Conservation (phyloP, 2,888 invertebrate genomes). For the Calliphora vomitoria region DNA sequence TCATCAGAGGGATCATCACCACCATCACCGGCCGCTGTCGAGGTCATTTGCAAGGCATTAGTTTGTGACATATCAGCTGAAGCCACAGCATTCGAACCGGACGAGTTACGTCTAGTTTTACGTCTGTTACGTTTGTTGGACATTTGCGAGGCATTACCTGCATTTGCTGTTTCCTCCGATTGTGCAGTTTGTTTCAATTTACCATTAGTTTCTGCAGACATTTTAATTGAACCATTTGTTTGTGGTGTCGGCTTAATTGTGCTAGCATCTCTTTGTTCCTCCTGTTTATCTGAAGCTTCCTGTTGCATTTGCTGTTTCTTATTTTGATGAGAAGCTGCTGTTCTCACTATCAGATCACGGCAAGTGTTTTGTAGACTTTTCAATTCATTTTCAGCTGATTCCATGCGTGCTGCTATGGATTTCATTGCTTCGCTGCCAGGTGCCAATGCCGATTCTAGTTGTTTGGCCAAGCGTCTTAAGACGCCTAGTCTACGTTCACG, state of each 20-base stretch:
- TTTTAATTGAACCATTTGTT: conserved; percentile 65
- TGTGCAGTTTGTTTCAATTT: conserved; percentile 40
- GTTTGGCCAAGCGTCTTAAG: conserved; percentile 88
- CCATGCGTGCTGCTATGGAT: conserved; percentile 88
- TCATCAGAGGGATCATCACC: conserved; percentile 80
- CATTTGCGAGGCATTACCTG: conserved; percentile 5
- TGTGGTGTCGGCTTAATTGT: conserved; percentile 1
- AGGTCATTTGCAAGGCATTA: conserved; percentile 62
- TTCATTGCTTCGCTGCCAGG: conserved; percentile 88
- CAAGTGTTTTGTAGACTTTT: conserved; percentile 89
- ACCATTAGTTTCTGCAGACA: conserved; percentile 60
- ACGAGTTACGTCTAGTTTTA: conserved; percentile 72
- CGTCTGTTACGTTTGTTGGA: conserved; percentile 74
- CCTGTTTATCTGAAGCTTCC: conserved; percentile 65
- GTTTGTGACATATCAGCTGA: conserved; percentile 48
- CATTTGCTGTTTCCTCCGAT: conserved; percentile 51
- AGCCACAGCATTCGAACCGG: conserved; percentile 24
- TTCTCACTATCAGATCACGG: conserved; percentile 86
- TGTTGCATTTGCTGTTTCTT: conserved; percentile 77
- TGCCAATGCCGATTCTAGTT: conserved; percentile 87
- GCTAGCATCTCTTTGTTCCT: conserved; percentile 40
- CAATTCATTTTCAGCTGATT: conserved; percentile 89
- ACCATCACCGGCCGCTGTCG: conserved; percentile 74
- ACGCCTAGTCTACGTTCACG: conserved; percentile 88
- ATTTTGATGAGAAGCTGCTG: conserved; percentile 83